Percentiles rank a stretch among this genome's conserved stretches.
These are phyloP conservation scores for Psilanteris sp. DNA, from an alignment of 1,140 invertebrate species.

Conservation along the genomic window DNA sequence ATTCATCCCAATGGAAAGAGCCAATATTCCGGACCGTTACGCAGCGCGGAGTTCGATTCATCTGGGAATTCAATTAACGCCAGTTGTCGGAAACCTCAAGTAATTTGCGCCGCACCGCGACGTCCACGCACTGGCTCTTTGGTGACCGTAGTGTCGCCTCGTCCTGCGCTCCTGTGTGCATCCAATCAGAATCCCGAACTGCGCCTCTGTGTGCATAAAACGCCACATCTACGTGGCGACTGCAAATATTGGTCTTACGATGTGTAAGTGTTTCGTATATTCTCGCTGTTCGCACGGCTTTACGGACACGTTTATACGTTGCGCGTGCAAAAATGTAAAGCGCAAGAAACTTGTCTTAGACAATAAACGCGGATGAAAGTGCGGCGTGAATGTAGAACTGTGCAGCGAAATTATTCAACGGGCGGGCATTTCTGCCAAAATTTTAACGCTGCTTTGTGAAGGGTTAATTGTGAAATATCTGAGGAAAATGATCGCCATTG, in stretches of 20 bases:
- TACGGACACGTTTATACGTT: too few relatives aligned
- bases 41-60: conserved; percentile 73
- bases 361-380: too few relatives aligned
- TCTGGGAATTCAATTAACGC: conserved; percentile 78
- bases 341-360: too few relatives aligned
- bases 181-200: conserved; percentile 41
- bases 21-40: conserved; percentile 73
- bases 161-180: conserved; percentile 35
- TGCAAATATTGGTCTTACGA: conserved; percentile 39
- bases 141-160: conserved; percentile 44
- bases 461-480: too few relatives aligned
- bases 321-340: too few relatives aligned
- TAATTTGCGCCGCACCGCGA: conserved; percentile 71
- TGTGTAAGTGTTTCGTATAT: conserved; percentile 28
- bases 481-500: too few relatives aligned
- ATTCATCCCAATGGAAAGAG: conserved; percentile 68
- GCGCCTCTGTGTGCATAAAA: conserved; percentile 46
- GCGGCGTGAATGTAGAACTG: too few relatives aligned
- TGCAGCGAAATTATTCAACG: too few relatives aligned
- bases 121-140: conserved; percentile 53
- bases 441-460: too few relatives aligned
- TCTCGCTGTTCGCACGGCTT: conserved; percentile 13
- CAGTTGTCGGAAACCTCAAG: conserved; percentile 77
- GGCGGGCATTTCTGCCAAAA: too few relatives aligned
- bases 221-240: conserved; percentile 44